Base-by-base conservation (phyloP, 2,113 vertebrate genomes). In the Psittacara wagleri region DNA sequence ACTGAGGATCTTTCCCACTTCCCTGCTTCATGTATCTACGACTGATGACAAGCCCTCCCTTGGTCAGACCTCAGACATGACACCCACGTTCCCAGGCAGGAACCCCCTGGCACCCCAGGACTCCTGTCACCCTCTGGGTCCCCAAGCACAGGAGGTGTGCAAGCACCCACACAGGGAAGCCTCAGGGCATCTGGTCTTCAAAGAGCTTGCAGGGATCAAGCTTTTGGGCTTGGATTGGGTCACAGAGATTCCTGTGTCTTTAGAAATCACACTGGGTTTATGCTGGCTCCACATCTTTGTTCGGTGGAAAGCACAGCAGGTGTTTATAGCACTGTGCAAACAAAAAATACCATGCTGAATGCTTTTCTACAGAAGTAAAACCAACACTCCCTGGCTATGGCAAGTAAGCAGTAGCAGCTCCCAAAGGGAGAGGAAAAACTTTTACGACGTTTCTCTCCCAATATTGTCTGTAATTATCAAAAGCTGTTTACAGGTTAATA, bases 141-240 rank as follows among this genome's bases (percentile, higher is more conserved):
- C 15, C 39, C 0, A 0, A 69, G 54, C 23, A 69, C 9, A 62
- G 23, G 27, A 46, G 13, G 5, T 24, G 1, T 54, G 24, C 25
- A 51, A 10, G 5, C 39, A 27, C 13, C 25, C 8, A 16, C 57
- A 59, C n/a, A 49, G 51, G 44, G 39, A 61, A 88, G 8, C 6
- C 41, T 41, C 69, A 33, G 46, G 35, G 6, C 23, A 7, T 46
- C 18, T 62, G 64, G 10, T 18, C 33, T 81, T 64, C 46, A 49
- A 84, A 24, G 3, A 75, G 11, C 29, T 63, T 19, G 13, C 46
- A 68, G 55, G 84, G 46, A 59, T 59, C 37, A 25, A 14, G 31
- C 11, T 67, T 73, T 70, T 1, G 2, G 23, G 10, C 20, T 18
- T 37, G 51, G 35, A 27, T 29, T 75, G 76, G 67, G 17, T 27